phyloP scores from a whole-genome alignment of 2,888 invertebrate species.

The Cenopis cana region DNA sequence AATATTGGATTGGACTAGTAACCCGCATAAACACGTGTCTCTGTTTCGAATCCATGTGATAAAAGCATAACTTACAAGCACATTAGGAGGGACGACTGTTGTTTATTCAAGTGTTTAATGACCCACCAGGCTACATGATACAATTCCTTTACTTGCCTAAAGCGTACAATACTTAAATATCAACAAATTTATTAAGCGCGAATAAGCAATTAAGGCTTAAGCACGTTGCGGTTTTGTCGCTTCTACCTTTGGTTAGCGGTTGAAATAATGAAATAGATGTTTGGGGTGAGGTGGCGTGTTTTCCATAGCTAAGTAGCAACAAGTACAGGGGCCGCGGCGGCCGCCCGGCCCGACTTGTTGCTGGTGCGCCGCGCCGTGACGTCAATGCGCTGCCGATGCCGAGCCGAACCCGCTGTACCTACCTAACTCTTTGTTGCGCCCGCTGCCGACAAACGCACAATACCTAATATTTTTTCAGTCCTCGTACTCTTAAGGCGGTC shows the following conservation, averaged over 20 bases:
- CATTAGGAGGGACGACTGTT: too few relatives aligned
- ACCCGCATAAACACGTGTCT: too few relatives aligned
- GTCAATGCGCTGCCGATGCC: conserved; percentile 16
- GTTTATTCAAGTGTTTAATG: too few relatives aligned
- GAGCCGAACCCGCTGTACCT: background rate
- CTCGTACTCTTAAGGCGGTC: too few relatives aligned
- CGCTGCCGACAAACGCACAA: background rate
- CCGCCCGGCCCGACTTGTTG: conserved; percentile 17
- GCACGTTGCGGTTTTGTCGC: background rate
- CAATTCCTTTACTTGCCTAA: background rate
- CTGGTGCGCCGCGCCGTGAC: conserved; percentile 9
- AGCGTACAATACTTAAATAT: background rate
- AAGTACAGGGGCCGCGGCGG: conserved; percentile 15
- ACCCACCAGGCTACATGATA: background rate
- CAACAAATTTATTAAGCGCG: background rate
- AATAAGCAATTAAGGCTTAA: background rate
- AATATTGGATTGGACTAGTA: too few relatives aligned
- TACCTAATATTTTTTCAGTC: background rate
- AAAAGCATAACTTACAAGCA: too few relatives aligned
- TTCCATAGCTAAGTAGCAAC: conserved; percentile 25
- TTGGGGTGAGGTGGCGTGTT: conserved; percentile 21
- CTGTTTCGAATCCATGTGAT: too few relatives aligned
- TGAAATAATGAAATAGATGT: background rate
- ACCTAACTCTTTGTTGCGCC: conserved; percentile 23
- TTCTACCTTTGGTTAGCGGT: background rate